Base-by-base conservation (phyloP, 2,888 invertebrate species). In the Melanostoma scalare region DNA sequence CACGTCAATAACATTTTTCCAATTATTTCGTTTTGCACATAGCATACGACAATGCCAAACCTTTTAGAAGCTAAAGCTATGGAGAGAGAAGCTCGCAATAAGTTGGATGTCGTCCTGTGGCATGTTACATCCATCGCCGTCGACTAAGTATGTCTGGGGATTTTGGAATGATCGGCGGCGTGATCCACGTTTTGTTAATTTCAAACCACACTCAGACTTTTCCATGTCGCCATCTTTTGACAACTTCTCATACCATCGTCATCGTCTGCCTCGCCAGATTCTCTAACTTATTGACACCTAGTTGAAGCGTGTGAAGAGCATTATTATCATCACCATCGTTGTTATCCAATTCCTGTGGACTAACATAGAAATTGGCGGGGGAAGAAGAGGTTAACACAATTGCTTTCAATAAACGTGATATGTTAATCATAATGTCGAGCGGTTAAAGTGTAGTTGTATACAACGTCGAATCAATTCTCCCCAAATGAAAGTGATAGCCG, bases 341-440 rank as follows among this genome's bases (percentile, higher is more conserved):
- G 60, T 53, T 48, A 35, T 9, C 1, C 9, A 35, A 52, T 56
- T 48, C 3, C 30, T 48, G 20, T 2, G 8, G 3, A 1, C 5
- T 5, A 8, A n/a, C 20, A 20, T 20, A 20, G 20, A 20, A 20
- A 1, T 20, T 20, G 20, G 20, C 20, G 20, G 20, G 20, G 36
- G 20, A 6, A 30, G 10, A 6, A 10, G 9, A n/a, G 42, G 72
- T 68, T 60, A 50, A 38, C 40, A 52, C 69, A 79, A 77, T 81
- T 81, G 67, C 9, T 72, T 81, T 77, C 81, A 81, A 67, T 72
- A 77, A 88, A 89, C 89, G 89, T 89, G 90, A 90, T 90, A 90
- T 90, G 90, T 89, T 90, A 90, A 90, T 90, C 90, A 89, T 88
- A 87, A 88, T 87, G 87, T 87, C 87, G 87, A 88, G 86, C 87